A percentile compares a stretch with the other conserved stretches of the same genome.
Conservation (phyloP, 2,797 vertebrate genomes). For the Danio albolineatus region DNA sequence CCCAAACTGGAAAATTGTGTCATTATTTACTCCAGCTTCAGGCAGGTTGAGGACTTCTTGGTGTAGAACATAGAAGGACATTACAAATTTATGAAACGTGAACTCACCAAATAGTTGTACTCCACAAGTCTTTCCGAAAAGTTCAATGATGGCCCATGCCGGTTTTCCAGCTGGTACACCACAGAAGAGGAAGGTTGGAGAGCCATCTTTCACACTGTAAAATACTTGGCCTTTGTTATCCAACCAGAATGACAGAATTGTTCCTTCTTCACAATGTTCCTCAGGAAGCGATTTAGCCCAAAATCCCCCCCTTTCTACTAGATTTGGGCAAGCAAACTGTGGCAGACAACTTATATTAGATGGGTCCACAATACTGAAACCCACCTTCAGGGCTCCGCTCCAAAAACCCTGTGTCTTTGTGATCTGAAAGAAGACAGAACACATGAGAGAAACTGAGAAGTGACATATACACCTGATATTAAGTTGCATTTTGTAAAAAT, state of each 20-base stretch:
- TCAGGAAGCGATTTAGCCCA: slow-evolving; percentile 97
- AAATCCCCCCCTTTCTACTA: slow-evolving; percentile 95
- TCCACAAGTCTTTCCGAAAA: slow-evolving; percentile 92
- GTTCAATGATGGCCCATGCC: slow-evolving; percentile 93
- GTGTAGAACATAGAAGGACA: slow-evolving; percentile 13
- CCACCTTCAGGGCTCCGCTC: slow-evolving; percentile 93
- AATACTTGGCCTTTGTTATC: slow-evolving; percentile 96
- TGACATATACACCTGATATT: background rate
- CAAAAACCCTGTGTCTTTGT: slow-evolving; percentile 95
- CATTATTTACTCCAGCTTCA: too few relatives aligned
- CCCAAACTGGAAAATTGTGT: too few relatives aligned
- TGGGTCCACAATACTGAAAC: slow-evolving; percentile 94
- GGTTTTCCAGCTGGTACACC: slow-evolving; percentile 87
- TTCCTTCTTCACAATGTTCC: slow-evolving; percentile 92
- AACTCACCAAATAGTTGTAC: slow-evolving; percentile 95
- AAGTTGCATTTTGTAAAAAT: too few relatives aligned
- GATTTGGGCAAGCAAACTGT: slow-evolving; percentile 94
- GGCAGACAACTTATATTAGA: slow-evolving; percentile 92
- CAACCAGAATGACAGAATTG: slow-evolving; percentile 92
- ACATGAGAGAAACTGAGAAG: background rate
- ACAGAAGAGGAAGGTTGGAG: slow-evolving; percentile 93
- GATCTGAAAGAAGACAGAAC: slow-evolving; percentile 77
- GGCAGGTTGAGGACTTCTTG: slow-evolving; percentile 8
- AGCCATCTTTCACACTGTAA: slow-evolving; percentile 91
- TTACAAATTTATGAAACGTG: slow-evolving; percentile 8